A percentile compares a stretch with the other conserved stretches of the same genome.
phyloP scores from a whole-genome alignment of 2,888 invertebrate species.

The Acanthosepion esculentum region DNA sequence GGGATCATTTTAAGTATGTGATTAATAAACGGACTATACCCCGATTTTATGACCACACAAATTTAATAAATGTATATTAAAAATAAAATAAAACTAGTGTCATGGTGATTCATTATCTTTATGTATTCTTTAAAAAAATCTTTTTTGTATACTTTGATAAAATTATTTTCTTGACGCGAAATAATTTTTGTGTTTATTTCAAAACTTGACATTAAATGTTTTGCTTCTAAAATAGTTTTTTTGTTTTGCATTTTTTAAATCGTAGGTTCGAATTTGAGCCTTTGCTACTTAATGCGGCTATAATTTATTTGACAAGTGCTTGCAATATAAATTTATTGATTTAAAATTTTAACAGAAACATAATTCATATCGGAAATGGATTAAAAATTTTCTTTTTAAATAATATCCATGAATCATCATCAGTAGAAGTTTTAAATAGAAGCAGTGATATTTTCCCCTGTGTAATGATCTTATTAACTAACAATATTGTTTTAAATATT shows the following conservation, averaged over 20 bases:
- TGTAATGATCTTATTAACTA: too few relatives aligned
- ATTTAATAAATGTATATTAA: not conserved
- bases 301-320: conserved; percentile 9
- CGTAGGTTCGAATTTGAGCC: not conserved
- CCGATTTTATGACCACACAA: not conserved
- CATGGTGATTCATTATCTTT: not conserved
- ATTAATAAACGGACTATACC: not conserved
- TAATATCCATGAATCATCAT: too few relatives aligned
- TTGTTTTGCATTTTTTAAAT: not conserved
- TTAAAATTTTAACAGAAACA: too few relatives aligned
- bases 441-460: too few relatives aligned
- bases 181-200: not conserved
- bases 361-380: too few relatives aligned
- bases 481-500: too few relatives aligned
- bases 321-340: not conserved
- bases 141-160: not conserved
- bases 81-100: not conserved
- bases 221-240: not conserved
- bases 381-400: too few relatives aligned
- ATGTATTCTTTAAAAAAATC: not conserved
- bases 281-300: not conserved
- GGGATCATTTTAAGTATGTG: conserved; percentile 16
- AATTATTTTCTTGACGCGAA: not conserved
- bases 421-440: too few relatives aligned
- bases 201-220: not conserved